Base-by-base conservation (phyloP, 2,888 invertebrate species). In the Volucella zonaria region DNA sequence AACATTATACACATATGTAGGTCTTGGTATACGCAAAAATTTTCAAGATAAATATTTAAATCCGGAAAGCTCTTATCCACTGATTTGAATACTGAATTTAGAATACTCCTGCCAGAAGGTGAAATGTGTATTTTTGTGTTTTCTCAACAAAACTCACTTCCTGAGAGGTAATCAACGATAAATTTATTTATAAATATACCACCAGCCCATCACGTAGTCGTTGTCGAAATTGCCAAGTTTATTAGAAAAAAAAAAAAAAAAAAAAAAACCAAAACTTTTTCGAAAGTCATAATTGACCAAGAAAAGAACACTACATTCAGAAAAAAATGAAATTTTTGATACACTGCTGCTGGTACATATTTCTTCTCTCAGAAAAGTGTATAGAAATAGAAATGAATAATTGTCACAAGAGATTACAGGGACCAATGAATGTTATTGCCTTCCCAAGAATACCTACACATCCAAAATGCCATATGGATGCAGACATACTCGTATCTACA, bases 311-410 rank as follows among this genome's bases (percentile, higher is more conserved):
- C 43, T 38, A 6, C 4, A 31, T 56, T 31, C n/a, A 14, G 1
- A 56, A 9, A 8, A 31, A 31, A 49, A 9, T 15, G 1, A 11
- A 18, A 62, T 38, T 18, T n/a, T 42, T 43, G 58, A 56, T 10
- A 15, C 40, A 66, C 58, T 66, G 64, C 58, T 66, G 64, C 54
- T 61, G 61, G 43, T 23, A 52, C 31, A 31, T 14, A 11, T 18
- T 51, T 40, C 14, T 52, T 11, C 11, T 31, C n/a, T 14, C 47
- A 51, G 51, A 59, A 47, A 40, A 42, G 11, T 18, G 11, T 56
- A 66, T 78, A 12, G 71, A 79, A 74, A 74, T 74, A 80, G 73
- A 74, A 80, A 74, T 68, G 68, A 74, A 74, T 80, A 68, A 61
- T 10, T 80, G 80, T 68, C 80, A 62, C 42, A 56, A 52, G 42